Evolutionary conservation across 2,888 invertebrate species (phyloP).

Genomic region (Himalopsyche anomala): DNA sequence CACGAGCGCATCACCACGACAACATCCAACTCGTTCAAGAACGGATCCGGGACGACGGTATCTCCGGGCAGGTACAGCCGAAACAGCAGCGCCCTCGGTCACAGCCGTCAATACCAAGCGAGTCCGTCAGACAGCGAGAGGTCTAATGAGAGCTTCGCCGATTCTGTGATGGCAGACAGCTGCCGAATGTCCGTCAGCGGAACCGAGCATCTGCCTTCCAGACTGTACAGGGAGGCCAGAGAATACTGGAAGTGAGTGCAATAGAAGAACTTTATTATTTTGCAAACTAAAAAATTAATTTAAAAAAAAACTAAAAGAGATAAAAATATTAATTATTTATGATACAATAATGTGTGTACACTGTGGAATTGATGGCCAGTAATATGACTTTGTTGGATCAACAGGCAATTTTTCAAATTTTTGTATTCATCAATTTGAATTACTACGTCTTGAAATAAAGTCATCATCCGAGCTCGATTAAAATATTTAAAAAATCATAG

Average conservation of each 20-base stretch:
- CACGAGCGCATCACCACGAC: conserved; percentile 72
- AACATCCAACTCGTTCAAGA: conserved; percentile 68
- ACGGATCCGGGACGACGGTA: conserved; percentile 64
- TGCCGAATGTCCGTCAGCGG: conserved; percentile 72
- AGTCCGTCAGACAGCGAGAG: conserved; percentile 74
- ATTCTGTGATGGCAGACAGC: conserved; percentile 75
- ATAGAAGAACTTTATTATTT: no score
- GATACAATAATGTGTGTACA: no score
- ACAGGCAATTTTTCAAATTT: no score
- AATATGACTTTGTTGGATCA: no score
- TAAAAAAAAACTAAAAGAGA: no score
- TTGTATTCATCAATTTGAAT: no score
- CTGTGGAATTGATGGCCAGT: no score
- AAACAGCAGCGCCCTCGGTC: conserved; percentile 69
- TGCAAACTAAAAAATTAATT: no score
- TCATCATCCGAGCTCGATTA: no score
- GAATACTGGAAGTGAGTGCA: conserved; percentile 90
- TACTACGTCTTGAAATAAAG: no score
- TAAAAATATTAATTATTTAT: no score
- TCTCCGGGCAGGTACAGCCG: conserved; percentile 65
- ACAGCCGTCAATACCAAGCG: conserved; percentile 59
- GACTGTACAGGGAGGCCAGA: conserved; percentile 85
- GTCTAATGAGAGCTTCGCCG: conserved; percentile 76
- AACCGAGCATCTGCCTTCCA: conserved; percentile 80
- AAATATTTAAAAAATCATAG: no score